A percentile compares a stretch with the other conserved stretches of the same genome.
phyloP scores from a whole-genome alignment of 2,113 vertebrate species.

The Cichladusa arquata region DNA sequence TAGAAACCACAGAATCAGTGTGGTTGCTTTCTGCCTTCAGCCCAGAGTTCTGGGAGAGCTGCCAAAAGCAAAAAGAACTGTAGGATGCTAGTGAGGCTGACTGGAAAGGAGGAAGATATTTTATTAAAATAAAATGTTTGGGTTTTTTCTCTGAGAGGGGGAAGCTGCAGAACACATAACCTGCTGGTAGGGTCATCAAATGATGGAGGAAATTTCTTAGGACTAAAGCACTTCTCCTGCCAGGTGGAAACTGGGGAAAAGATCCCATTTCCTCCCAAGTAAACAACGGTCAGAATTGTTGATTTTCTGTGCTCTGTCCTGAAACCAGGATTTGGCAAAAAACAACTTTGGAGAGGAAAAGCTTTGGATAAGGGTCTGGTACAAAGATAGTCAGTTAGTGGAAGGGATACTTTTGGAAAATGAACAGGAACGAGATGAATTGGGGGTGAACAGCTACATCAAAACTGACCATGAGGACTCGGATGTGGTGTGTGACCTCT shows the following conservation, averaged over 20 bases:
- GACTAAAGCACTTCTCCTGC: background rate
- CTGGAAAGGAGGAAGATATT: background rate
- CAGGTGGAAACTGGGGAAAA: background rate
- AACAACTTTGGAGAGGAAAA: background rate
- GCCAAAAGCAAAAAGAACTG: constrained; percentile 15
- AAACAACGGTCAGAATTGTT: background rate
- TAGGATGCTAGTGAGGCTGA: background rate
- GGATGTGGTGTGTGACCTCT: rapidly evolving
- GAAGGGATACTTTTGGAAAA: background rate
- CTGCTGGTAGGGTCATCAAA: background rate
- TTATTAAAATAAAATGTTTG: background rate
- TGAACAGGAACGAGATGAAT: background rate
- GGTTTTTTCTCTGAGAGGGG: background rate
- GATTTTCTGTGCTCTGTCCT: background rate
- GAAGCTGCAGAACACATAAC: background rate
- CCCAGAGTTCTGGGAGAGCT: background rate
- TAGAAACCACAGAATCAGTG: constrained; percentile 8
- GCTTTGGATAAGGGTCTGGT: background rate
- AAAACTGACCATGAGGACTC: background rate
- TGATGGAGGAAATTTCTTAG: background rate
- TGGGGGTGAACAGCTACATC: background rate
- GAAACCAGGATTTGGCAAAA: background rate
- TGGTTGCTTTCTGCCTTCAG: constrained; percentile 17
- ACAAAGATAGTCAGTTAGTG: background rate
- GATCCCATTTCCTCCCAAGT: background rate